Conservation (phyloP, 2,888 invertebrate genomes). For the Cheilosia scutellata region DNA sequence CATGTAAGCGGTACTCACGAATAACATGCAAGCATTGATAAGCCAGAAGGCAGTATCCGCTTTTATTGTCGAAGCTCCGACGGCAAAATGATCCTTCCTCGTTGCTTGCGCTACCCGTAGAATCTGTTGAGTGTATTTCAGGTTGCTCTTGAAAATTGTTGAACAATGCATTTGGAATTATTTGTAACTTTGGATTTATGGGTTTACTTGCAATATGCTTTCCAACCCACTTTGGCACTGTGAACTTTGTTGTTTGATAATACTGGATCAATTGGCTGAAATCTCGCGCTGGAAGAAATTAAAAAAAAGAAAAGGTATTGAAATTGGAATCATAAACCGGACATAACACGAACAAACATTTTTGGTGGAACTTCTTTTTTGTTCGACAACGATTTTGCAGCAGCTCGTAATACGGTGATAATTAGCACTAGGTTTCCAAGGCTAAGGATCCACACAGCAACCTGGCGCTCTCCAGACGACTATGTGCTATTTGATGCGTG, state of each 20-base stretch:
- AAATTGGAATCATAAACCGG: too few species aligned
- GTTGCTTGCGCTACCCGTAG: background rate
- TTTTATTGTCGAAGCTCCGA: conserved; percentile 81
- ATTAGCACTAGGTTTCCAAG: too few species aligned
- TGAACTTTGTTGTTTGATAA: conserved; percentile 76
- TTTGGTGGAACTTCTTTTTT: too few species aligned
- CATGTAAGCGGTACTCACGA: conserved; percentile 81
- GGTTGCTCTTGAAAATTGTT: conserved; percentile 17
- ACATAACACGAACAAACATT: too few species aligned
- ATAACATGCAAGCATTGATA: conserved; percentile 82
- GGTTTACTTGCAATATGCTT: conserved; percentile 17
- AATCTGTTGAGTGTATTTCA: too few species aligned
- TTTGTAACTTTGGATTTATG: conserved; percentile 1
- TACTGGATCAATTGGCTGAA: conserved; percentile 73
- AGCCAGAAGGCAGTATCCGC: conserved; percentile 82
- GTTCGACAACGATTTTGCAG: too few species aligned
- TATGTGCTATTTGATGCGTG: too few species aligned
- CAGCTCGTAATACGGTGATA: too few species aligned
- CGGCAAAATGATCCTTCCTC: conserved; percentile 82
- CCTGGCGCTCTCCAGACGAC: too few species aligned
- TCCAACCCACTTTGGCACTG: conserved; percentile 64
- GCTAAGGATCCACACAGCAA: too few species aligned
- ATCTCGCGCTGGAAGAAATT: conserved; percentile 34
- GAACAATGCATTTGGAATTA: conserved; percentile 16
- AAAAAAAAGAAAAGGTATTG: background rate